A percentile compares a stretch with the other conserved stretches of the same genome.
Evolutionary conservation across 2,797 vertebrate species (phyloP).

Genomic region (Chaetophractus vellerosus): DNA sequence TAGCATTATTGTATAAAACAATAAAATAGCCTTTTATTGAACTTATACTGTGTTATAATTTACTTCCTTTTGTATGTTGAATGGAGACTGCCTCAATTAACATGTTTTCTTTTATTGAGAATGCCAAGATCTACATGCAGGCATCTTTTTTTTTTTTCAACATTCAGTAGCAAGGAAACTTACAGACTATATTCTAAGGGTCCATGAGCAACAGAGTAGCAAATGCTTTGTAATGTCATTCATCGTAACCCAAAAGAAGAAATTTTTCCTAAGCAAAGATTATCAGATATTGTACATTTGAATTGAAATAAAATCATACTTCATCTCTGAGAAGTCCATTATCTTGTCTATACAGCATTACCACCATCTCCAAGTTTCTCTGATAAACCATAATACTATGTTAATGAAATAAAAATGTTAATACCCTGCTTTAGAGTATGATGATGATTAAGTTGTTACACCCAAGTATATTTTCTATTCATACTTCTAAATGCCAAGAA

Average conservation of each 20-base stretch:
- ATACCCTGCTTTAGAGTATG: background rate
- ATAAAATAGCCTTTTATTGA: conserved; percentile 30
- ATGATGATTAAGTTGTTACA: background rate
- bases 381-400: background rate
- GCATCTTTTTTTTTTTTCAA: conserved; percentile 11
- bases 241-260: conserved; percentile 13
- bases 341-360: background rate
- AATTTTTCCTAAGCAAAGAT: background rate
- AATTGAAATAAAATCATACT: background rate
- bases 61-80: conserved; percentile 64
- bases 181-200: background rate
- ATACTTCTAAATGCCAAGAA: background rate
- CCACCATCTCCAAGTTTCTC: background rate
- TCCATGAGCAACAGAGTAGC: background rate
- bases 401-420: conserved; percentile 24
- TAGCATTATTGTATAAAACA: conserved; percentile 40
- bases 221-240: conserved; percentile 1
- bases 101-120: conserved; percentile 48
- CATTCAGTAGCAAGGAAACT: background rate
- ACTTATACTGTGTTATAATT: conserved; percentile 49
- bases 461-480: background rate
- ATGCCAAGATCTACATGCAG: conserved; percentile 56
- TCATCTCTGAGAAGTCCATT: background rate
- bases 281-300: background rate
- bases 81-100: conserved; percentile 57